phyloP scores from a whole-genome alignment of 2,113 vertebrate genomes.

The Macroglossus sobrinus region DNA sequence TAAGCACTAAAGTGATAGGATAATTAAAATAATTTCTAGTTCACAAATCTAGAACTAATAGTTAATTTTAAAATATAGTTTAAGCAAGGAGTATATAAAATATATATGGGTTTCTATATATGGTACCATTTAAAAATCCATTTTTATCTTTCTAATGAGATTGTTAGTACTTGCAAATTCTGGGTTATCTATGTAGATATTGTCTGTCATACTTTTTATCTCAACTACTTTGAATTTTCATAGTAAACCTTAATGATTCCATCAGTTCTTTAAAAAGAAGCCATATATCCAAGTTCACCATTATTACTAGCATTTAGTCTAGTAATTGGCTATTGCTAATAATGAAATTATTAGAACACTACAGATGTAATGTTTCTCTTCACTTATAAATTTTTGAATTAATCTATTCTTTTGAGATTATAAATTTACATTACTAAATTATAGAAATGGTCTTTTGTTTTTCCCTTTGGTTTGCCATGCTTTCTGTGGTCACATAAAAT shows the following conservation, averaged over 20 bases:
- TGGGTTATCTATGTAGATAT: background rate
- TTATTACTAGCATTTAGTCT: background rate
- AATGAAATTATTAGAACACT: background rate
- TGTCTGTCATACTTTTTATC: background rate
- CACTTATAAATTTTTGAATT: background rate
- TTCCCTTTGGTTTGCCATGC: background rate
- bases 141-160: slow-evolving; percentile 32
- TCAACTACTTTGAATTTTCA: slow-evolving; percentile 24
- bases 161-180: slow-evolving; percentile 22
- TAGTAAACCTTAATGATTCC: slow-evolving; percentile 7
- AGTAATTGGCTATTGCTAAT: background rate
- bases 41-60: slow-evolving; percentile 32
- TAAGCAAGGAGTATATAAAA: slow-evolving; percentile 38
- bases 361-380: background rate
- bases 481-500: background rate
- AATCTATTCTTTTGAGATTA: background rate
- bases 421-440: background rate
- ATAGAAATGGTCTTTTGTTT: background rate
- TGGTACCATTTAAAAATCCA: slow-evolving; percentile 13
- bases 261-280: background rate
- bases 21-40: slow-evolving; percentile 46
- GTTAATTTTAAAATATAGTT: slow-evolving; percentile 30
- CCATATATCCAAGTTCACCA: background rate
- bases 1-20: slow-evolving; percentile 26
- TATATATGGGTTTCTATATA: slow-evolving; percentile 3